Evolutionary conservation across 2,888 invertebrate genomes (phyloP), one percentile per base, ranked within the genome.

Genomic region (Bellardia bayeri): DNA sequence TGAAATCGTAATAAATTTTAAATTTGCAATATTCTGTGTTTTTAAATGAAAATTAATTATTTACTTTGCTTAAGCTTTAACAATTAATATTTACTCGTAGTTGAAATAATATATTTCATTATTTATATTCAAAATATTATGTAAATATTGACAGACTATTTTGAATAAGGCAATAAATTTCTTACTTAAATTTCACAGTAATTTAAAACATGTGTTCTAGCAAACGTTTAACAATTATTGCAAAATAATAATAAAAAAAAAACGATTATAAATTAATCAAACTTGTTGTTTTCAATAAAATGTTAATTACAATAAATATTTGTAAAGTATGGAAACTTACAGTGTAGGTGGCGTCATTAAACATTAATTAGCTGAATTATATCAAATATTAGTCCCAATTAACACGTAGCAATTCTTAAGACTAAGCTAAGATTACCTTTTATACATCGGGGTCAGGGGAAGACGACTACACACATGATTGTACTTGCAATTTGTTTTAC

Each of bases 151-250:
- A 23, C 16, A 37, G 13, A 37, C n/a, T 66, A 30, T 54, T 78
- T 68, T 33, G 42, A 58, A 58, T 78, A 45, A 4, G 0, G 56
- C 56, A 3, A 72, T 83, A 79, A 82, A 84, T 79, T 79, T 30
- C 45, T 40, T 56, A 58, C 37, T 37, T 40, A 58, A 58, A 79
- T 72, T 84, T 49, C 40, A 72, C 7, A 79, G 66, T 40, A 79
- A 84, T 84, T 79, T 69, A 2, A 58, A 78, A 78, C 78, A 84
- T 84, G 78, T 84, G 83, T 56, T 45, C n/a, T 14, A 66, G 58
- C 16, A 54, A 63, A 23, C 42, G 8, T 42, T 51, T 69, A 11
- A 23, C 37, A 63, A 54, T 64, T 61, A 56, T 23, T 23, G 23
- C 23, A 23, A 23, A 61, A 64, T 61, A 69, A 69, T 37, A 37